These are phyloP conservation scores for Morinoia aosen DNA, from an alignment of 2,888 invertebrate genomes.

Conservation along the genomic window DNA sequence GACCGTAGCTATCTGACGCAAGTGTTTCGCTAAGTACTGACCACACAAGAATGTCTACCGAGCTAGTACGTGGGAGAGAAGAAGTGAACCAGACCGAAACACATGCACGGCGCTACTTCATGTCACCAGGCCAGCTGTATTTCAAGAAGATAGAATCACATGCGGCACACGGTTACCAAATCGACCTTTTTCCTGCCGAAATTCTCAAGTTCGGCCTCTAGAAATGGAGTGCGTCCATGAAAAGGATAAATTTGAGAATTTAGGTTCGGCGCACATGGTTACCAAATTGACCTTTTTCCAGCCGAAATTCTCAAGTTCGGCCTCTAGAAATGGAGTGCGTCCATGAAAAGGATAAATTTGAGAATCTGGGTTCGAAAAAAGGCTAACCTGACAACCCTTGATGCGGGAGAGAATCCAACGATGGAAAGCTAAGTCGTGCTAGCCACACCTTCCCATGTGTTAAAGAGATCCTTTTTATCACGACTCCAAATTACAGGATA, in stretches of 20 bases:
- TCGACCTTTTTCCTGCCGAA: too few species aligned
- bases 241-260: too few species aligned
- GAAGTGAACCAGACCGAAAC: not conserved
- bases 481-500: not conserved
- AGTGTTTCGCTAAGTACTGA: not conserved
- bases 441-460: not conserved
- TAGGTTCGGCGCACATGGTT: too few species aligned
- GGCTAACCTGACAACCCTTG: too few species aligned
- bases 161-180: not conserved
- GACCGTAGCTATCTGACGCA: not conserved
- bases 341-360: too few species aligned
- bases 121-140: not conserved
- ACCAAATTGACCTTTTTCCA: too few species aligned
- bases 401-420: not conserved
- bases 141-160: not conserved
- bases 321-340: too few species aligned
- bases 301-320: too few species aligned
- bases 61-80: not conserved
- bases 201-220: too few species aligned
- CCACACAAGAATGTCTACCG: not conserved
- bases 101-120: not conserved
- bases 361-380: too few species aligned
- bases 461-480: not conserved
- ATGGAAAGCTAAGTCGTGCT: not conserved
- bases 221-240: too few species aligned